A percentile compares a stretch with the other conserved stretches of the same genome.
phyloP scores from a whole-genome alignment of 2,113 vertebrate genomes.

The Mesocricetus auratus region DNA sequence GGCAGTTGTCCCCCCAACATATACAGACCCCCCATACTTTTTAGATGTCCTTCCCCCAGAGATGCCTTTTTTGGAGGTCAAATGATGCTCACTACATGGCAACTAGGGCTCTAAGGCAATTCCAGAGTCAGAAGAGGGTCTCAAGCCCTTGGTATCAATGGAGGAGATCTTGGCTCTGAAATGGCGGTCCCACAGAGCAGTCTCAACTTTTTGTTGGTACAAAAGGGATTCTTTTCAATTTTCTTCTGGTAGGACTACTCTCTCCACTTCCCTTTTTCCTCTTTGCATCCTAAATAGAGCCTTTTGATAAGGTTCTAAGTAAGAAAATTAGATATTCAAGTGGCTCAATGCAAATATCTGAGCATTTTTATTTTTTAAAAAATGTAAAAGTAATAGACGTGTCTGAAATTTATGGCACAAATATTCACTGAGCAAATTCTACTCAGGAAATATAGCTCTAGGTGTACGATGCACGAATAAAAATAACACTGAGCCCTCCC shows the following conservation, averaged over 20 bases:
- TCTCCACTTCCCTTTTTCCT: not conserved
- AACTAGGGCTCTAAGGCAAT: not conserved
- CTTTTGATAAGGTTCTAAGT: not conserved
- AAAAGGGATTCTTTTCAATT: not conserved
- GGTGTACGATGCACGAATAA: not conserved
- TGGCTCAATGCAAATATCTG: not conserved
- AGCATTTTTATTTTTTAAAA: not conserved
- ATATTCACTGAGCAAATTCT: accelerated
- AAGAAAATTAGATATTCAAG: not conserved
- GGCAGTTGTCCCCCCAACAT: not conserved
- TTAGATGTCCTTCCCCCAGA: not conserved
- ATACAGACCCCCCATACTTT: not conserved
- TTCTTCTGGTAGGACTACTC: not conserved
- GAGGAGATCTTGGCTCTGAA: not conserved
- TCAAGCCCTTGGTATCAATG: accelerated
- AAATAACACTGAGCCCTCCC: too few species aligned
- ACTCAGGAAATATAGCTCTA: accelerated
- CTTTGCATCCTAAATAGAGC: not conserved
- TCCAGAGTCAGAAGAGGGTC: not conserved
- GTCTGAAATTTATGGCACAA: not conserved
- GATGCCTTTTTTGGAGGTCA: not conserved
- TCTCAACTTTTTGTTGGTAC: accelerated
- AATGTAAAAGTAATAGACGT: not conserved
- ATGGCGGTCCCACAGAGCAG: not conserved
- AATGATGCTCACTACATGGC: not conserved